These are phyloP conservation scores for Crotalus viridis DNA, from an alignment of 2,113 vertebrate species.

Conservation along the genomic window DNA sequence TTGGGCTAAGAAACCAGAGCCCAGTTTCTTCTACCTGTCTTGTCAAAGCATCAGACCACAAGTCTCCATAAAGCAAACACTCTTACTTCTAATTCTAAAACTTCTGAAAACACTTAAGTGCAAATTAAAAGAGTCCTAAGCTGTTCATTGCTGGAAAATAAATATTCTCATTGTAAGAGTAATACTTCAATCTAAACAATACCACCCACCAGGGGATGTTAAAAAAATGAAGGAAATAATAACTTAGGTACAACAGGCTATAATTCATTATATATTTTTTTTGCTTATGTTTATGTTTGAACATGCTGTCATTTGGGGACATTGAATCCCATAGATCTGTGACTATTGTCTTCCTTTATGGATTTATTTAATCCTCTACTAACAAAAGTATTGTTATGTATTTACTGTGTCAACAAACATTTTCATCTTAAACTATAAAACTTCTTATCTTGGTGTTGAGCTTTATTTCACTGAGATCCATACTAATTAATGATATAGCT, in stretches of 20 bases:
- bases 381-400: background rate
- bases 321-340: background rate
- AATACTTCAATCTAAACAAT: background rate
- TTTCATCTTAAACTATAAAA: background rate
- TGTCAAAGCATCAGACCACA: no score
- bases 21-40: no score
- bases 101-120: background rate
- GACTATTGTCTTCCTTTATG: background rate
- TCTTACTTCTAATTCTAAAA: background rate
- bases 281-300: background rate
- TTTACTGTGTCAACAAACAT: background rate
- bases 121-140: background rate
- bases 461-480: background rate
- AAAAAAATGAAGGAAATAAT: background rate
- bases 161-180: background rate
- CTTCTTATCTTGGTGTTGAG: background rate
- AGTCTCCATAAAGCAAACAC: background rate
- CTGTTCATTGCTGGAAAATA: background rate
- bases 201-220: background rate
- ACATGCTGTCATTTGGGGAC: background rate
- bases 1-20: no score
- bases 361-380: background rate
- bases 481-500: background rate
- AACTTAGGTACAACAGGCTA: background rate
- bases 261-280: background rate